Evolutionary conservation across 2,888 invertebrate genomes (phyloP), one percentile per base, ranked within the genome.

Genomic region (Allolobophora icterica): DNA sequence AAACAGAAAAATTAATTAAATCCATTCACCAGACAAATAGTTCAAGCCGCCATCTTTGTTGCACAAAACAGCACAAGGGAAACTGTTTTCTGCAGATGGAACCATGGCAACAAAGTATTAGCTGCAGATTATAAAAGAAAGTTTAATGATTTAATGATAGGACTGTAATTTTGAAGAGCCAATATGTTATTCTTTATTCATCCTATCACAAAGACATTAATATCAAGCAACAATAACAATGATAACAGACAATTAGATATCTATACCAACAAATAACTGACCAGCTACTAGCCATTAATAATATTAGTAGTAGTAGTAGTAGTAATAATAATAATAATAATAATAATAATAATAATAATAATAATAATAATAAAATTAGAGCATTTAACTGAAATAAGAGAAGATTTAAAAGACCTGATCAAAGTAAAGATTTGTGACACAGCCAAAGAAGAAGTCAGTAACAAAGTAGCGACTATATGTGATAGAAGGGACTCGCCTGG

Each of bases 401-500:
- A 24, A 71, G 11, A 4, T n/a, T 52, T 52, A 0, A 13, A 30
- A 71, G n/a, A n/a, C 71, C 71, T 71, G n/a, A 52, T 52, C 19
- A 34, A 87, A 35, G 24, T 17, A 87, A 34, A 4, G 19, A 87
- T 35, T 8, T 24, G 1, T 21, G 11, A 35, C 87, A 87, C 5
- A 33, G n/a, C 21, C 21, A 34, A 35, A 35, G 84, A 4, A 84
- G 34, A 21, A 87, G 87, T 84, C 84, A 84, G 84, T 84, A 35
- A 84, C n/a, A 84, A 33, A 33, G 34, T 84, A 84, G 34, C 13
- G 84, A 34, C 33, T 1, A 35, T 34, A 35, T 35, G 35, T 21
- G 38, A 38, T 4, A 34, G 33, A 35, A 84, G 34, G 21, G 33
- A 84, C 87, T 87, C 35, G 87, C 92, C 98, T 94, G 99, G 98